Base-by-base conservation (phyloP, 2,888 invertebrate genomes). In the Tinea semifulvella region DNA sequence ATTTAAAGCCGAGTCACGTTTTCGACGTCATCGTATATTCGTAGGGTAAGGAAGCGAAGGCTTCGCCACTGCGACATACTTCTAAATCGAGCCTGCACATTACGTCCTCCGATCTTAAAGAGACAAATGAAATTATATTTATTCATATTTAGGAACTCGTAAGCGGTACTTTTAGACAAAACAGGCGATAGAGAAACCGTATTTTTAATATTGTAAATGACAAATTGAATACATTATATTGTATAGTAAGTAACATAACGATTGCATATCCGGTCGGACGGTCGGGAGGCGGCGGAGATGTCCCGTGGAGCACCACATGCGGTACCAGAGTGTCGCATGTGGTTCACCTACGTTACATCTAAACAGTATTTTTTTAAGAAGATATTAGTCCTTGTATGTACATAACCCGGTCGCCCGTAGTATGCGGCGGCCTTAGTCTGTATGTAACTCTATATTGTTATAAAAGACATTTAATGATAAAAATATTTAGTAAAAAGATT, bases 361-460 rank as follows among this genome's bases (percentile, higher is more conserved):
- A 80, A n/a, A 80, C 79, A 79, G 80, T 80, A 80, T 80, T 80
- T 80, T 80, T 80, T 77, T 80, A 80, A 79, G 73, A 79, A 79
- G 79, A 80, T 80, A 80, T 80, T 79, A 79, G 79, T 74, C 75
- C 76, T 76, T 61, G 74, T 76, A 31, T n/a, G 79, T 79, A 79
- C 68, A 77, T 75, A 66, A 65, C 65, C 18, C 65, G 72, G 73
- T 53, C 62, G 69, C 55, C 63, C 64, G 69, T 65, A 49, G 68
- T 65, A 49, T 58, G 66, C 65, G 67, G 67, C 61, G 67, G 68
- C 58, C 64, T 67, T 77, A 77, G 76, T 64, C 66, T 74, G 63
- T 77, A 79, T 65, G 63, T 65, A 77, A 51, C 49, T 51, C 74
- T 57, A 62, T 69, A 69, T 74, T 74, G 70, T 62, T 63, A 63